Base-by-base conservation (phyloP, 2,797 vertebrate genomes). In the Gobionotothen gibberifrons region DNA sequence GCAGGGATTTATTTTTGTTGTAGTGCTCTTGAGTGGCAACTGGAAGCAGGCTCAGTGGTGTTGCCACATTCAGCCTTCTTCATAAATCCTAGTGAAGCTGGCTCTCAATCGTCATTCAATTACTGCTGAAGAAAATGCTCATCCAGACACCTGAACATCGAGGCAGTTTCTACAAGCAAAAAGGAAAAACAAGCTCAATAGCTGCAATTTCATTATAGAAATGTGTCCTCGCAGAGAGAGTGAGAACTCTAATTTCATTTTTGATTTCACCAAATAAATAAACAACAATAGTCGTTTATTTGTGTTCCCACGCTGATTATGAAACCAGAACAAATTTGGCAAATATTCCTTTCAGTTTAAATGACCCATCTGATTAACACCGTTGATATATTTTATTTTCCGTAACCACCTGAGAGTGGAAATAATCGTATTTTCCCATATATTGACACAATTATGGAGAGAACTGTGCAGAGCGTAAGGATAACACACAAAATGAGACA, bases 401-500 rank as follows among this genome's bases (percentile, higher is more conserved):
- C 16, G 21, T 29, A 65, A 19, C 32, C 43, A 1, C 12, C 44
- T 12, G 3, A 11, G 21, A 46, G 22, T 48, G 42, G 36, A 16
- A 43, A 52, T 6, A 11, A 10, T 52, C 42, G 3, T n/a, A 14
- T 43, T 29, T 32, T 48, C 39, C 43, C 15, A 26, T 32, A 32
- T 48, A 64, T 36, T 36, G 26, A 2, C 59, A 46, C 29, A 57
- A 52, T 40, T 53, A n/a, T 62, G 0, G 0, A 19, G 21, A n/a
- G 46, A 61, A 26, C 4, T 16, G 16, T 39, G 29, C 51, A 14
- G 29, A 60, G 60, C 58, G 4, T 8, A 26, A 61, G 62, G 43
- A 59, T 69, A 81, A 73, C 42, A 81, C 51, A 68, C 22, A 16
- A 66, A 71, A 61, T n/a, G 65, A 61, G 53, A 52, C 56, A 66